Evolutionary conservation across 2,797 vertebrate species (phyloP), one percentile per base, ranked within the genome.

Genomic region (Darevskia nairensis): DNA sequence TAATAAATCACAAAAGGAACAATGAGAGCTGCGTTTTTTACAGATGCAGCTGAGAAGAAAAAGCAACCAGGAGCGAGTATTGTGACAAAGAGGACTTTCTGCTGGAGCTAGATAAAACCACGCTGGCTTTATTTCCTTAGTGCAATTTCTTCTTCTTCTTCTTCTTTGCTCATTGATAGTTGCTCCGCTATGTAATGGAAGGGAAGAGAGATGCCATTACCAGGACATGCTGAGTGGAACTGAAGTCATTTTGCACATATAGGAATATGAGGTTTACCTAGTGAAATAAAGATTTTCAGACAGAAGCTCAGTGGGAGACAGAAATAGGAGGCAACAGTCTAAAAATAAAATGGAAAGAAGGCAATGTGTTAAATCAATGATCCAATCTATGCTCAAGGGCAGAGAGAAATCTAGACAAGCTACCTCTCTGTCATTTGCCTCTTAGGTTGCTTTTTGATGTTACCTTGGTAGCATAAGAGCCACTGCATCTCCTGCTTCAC

Each of bases 81-180:
- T 25, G 21, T 80, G 79, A 39, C 1, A 1, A 88, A 91, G n/a
- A 55, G 1, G 66, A 41, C 59, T 32, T 82, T 84, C 59, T 75
- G 79, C 68, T 71, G 1, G 0, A 93, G 2, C 71, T 76, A 50
- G 90, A 91, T 78, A 93, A 91, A 95, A 93, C 93, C 80, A 88
- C 11, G 85, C 50, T 88, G 78, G 84, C 69, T 93, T 95, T 90
- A 0, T 77, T 89, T 85, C 11, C 21, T 92, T 91, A 91, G 25
- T 72, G 41, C 44, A 35, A 44, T n/a, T 91, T 66, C 46, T 88
- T 55, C 50, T 15, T 55, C 50, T 50, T 50, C 46, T 55, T 55
- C 50, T 55, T 90, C 93, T 88, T 83, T 59, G 3, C 3, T 71
- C 80, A 69, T 77, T 86, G 87, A 85, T 91, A 92, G 68, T 90